Evolutionary conservation across 2,888 invertebrate species (phyloP).

Genomic region (Cosmopolites sordidus): DNA sequence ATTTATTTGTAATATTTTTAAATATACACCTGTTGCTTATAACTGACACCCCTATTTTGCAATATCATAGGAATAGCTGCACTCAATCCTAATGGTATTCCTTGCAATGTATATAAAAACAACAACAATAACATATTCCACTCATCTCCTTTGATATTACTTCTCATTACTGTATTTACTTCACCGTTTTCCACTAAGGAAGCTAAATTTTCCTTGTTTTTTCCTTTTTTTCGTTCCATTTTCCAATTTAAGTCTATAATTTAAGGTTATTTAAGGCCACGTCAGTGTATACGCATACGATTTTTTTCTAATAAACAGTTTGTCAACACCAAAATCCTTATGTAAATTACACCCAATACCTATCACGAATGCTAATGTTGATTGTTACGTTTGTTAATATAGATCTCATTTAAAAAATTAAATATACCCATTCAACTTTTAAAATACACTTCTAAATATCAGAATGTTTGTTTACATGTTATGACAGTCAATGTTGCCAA

Average conservation of each 20-base stretch:
- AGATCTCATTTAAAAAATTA: too few species aligned
- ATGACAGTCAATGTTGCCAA: too few species aligned
- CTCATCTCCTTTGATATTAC: slow-evolving; percentile 64
- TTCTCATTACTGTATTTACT: slow-evolving; percentile 12
- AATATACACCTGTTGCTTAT: slow-evolving; percentile 85
- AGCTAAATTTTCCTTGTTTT: slow-evolving; percentile 7
- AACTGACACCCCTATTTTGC: slow-evolving; percentile 87
- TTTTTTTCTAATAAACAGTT: neutral
- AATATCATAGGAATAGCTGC: slow-evolving; percentile 94
- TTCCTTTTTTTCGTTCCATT: slow-evolving; percentile 23
- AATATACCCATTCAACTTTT: too few species aligned
- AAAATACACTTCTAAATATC: too few species aligned
- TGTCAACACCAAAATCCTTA: too few species aligned
- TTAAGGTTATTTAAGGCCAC: slow-evolving; percentile 13
- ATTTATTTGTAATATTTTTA: too few species aligned
- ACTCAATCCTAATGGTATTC: slow-evolving; percentile 90
- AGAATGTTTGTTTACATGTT: too few species aligned
- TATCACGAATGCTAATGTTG: too few species aligned
- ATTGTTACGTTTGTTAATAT: too few species aligned
- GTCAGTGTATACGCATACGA: slow-evolving; percentile 13
- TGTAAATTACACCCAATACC: too few species aligned
- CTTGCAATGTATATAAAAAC: slow-evolving; percentile 91
- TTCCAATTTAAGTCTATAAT: neutral
- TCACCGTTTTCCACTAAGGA: slow-evolving; percentile 24
- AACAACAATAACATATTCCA: slow-evolving; percentile 80